These are phyloP conservation scores for Torymus texanus DNA, from an alignment of 2,888 invertebrate genomes.

Conservation along the genomic window DNA sequence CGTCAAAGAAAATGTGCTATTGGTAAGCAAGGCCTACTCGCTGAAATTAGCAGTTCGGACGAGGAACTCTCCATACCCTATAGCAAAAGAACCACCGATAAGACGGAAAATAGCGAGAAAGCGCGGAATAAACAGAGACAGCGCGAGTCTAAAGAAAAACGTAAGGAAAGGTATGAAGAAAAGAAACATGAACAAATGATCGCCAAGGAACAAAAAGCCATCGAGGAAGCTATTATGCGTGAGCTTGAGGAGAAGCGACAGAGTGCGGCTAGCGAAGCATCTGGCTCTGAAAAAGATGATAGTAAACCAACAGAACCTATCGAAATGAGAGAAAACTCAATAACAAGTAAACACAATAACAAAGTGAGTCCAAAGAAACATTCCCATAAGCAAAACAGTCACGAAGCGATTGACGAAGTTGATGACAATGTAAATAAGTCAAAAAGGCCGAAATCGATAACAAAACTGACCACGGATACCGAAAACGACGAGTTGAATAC, in stretches of 20 bases:
- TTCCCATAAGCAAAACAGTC: constrained; percentile 54
- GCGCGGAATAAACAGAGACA: constrained; percentile 64
- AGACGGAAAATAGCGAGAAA: constrained; percentile 62
- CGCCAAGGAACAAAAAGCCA: constrained; percentile 73
- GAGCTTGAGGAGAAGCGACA: constrained; percentile 70
- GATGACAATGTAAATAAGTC: background rate
- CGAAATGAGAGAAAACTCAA: constrained; percentile 32
- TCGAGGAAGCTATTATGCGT: constrained; percentile 71
- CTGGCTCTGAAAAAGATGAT: constrained; percentile 41
- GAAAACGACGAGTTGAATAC: constrained; percentile 51
- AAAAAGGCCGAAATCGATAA: constrained; percentile 48
- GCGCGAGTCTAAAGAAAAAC: constrained; percentile 71
- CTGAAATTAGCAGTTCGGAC: constrained; percentile 79
- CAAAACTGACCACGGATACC: constrained; percentile 21
- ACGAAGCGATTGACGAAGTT: constrained; percentile 12
- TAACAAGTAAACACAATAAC: constrained; percentile 47
- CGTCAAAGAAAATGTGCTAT: constrained; percentile 85
- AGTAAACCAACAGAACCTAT: constrained; percentile 38
- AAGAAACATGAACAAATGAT: constrained; percentile 73
- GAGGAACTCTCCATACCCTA: constrained; percentile 63
- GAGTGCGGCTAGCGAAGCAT: constrained; percentile 55
- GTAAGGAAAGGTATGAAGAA: constrained; percentile 71
- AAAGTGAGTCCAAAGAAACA: constrained; percentile 15
- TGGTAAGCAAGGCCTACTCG: constrained; percentile 85
- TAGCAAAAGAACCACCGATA: constrained; percentile 56